phyloP scores from a whole-genome alignment of 1,140 invertebrate genomes.

The Drosophila gunungcola region DNA sequence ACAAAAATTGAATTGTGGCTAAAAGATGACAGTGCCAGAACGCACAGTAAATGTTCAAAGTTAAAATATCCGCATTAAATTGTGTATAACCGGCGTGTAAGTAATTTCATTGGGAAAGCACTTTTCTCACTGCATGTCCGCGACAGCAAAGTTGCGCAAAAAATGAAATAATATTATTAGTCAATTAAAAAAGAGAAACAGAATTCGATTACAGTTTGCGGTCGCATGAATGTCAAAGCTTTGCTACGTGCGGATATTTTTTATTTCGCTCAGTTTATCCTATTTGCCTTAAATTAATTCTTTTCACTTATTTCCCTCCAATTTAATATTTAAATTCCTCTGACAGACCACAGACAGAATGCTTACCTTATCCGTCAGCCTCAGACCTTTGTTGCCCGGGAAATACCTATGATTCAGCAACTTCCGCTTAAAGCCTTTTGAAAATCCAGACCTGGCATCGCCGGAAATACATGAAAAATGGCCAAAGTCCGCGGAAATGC shows the following conservation, averaged over 20 bases:
- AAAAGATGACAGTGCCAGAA: conserved; percentile 39
- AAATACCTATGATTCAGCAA: conserved; percentile 30
- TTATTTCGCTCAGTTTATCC: conserved; percentile 17
- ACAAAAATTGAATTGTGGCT: conserved; percentile 71
- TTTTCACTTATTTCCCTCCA: conserved; percentile 4
- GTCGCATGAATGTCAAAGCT: conserved; percentile 28
- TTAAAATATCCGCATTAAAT: conserved; percentile 30
- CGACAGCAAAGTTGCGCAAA: background rate
- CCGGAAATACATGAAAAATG: conserved; percentile 26
- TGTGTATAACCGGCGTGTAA: conserved; percentile 30
- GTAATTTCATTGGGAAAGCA: conserved; percentile 8
- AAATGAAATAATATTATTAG: conserved; percentile 32
- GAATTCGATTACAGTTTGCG: conserved; percentile 16
- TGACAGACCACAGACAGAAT: conserved; percentile 1
- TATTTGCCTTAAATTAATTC: conserved; percentile 16
- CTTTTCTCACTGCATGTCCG: conserved; percentile 1
- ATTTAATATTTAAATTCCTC: conserved; percentile 35
- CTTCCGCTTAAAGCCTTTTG: conserved; percentile 36
- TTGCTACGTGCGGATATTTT: conserved; percentile 1
- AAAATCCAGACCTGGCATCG: conserved; percentile 25
- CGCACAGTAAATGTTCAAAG: conserved; percentile 31
- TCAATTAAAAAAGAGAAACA: conserved; percentile 28
- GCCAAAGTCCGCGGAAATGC: conserved; percentile 38
- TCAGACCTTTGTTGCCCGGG: conserved; percentile 7
- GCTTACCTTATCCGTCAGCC: conserved; percentile 24